Conservation (phyloP, 1,140 invertebrate species). For the Caenorhabditis brenneri region DNA sequence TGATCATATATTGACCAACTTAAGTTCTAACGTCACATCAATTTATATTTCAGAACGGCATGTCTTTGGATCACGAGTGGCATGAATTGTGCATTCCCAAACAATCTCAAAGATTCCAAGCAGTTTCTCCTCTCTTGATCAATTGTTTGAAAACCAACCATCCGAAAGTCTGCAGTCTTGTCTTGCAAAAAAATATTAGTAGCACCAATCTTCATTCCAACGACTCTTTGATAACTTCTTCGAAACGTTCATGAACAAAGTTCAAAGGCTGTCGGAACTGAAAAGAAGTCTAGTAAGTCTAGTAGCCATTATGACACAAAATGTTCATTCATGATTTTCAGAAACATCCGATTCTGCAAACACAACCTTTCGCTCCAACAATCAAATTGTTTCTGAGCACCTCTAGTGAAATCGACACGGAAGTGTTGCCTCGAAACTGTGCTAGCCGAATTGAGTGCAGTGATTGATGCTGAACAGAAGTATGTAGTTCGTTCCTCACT, state of each 20-base stretch:
- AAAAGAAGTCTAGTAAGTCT: neutral
- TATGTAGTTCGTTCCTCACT: constrained; percentile 94
- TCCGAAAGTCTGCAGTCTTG: neutral
- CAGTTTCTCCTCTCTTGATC: constrained; percentile 53
- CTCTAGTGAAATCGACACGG: constrained; percentile 4
- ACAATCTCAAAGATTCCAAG: constrained; percentile 54
- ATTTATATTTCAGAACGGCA: constrained; percentile 53
- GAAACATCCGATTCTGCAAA: constrained; percentile 9
- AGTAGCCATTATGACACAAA: neutral
- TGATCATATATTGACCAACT: neutral
- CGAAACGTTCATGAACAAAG: constrained; percentile 42
- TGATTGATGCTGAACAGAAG: constrained; percentile 90
- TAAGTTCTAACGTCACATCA: too few relatives aligned
- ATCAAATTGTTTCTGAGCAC: constrained; percentile 3
- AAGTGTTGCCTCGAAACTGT: constrained; percentile 76
- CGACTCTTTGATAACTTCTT: constrained; percentile 57
- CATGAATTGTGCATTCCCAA: constrained; percentile 54
- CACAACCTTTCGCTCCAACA: neutral
- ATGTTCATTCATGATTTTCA: neutral
- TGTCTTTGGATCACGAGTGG: constrained; percentile 52
- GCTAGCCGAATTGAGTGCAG: constrained; percentile 85
- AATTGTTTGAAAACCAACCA: constrained; percentile 54
- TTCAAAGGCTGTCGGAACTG: neutral
- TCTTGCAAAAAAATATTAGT: constrained; percentile 51
- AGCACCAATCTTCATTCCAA: constrained; percentile 47